A percentile compares a stretch with the other conserved stretches of the same genome.
These are phyloP conservation scores for Rynchops niger DNA, from an alignment of 2,113 vertebrate genomes.

Conservation along the genomic window DNA sequence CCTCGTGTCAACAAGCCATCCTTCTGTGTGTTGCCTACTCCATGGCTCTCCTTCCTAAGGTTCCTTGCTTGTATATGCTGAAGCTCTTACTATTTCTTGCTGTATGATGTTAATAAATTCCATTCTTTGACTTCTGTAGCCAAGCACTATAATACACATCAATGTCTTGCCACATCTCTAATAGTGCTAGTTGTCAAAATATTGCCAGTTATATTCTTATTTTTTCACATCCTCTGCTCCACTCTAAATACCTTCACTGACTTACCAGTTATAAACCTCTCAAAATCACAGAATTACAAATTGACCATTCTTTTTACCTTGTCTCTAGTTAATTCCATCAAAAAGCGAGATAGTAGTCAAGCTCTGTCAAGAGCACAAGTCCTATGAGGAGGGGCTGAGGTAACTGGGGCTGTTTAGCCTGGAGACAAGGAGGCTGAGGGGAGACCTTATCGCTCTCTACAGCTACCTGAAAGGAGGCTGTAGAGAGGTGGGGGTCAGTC, in stretches of 20 bases:
- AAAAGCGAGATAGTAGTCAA: neutral
- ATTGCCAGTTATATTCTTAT: neutral
- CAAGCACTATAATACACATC: neutral
- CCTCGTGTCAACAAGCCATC: accelerated
- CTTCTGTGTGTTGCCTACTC: accelerated
- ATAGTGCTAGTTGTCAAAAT: neutral
- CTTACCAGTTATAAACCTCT: neutral
- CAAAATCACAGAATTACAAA: neutral
- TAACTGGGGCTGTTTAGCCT: neutral
- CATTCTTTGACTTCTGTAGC: neutral
- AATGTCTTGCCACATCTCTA: neutral
- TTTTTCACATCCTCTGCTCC: neutral
- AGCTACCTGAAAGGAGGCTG: neutral
- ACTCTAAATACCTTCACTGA: neutral
- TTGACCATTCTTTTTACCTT: neutral
- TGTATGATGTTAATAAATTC: neutral
- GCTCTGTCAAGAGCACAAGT: neutral
- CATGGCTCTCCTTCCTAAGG: neutral
- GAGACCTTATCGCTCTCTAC: neutral
- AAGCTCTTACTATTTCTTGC: neutral
- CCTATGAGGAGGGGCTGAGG: neutral
- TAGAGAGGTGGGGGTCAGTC: neutral
- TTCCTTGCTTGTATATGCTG: neutral
- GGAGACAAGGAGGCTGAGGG: neutral
- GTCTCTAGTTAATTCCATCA: neutral